Base-by-base conservation (phyloP, 53 echinoderm and acorn worm genomes). In the Zoroaster sp. region DNA sequence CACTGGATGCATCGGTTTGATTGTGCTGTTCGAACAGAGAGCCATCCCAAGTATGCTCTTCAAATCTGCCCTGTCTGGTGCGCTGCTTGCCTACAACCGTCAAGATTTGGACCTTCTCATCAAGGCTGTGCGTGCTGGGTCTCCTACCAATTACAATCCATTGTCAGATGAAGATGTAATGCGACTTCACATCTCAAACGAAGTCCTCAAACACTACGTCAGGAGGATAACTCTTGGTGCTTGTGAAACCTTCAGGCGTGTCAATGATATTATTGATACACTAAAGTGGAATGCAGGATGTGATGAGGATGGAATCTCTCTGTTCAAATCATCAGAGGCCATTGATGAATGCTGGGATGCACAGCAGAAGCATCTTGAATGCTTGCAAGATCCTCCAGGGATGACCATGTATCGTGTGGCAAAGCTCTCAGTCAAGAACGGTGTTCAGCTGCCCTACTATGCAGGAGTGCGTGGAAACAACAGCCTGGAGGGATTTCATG, bases 341-440 rank as follows among this genome's bases (percentile, higher is more conserved):
- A 90, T 90, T n/a, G 82, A 90, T 83, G 82, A 90, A 51, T 52
- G 47, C n/a, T 90, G 90, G 90, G 63, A 28, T 7, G 9, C n/a
- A 4, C 90, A 90, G 47, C 90, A 90, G 90, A 77, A 77, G 17
- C 90, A 90, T 46, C 83, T 83, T n/a, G 90, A 90, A 33, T 90
- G 90, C 37, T 55, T 91, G 12, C 86, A 91, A 51, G 86, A 86
- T 69, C 87, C 87, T 68, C 86, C 91, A 5, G 74, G 71, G 34
- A 91, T 76, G 91, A 70, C 15, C 7, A 91, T 91, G 91, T 91
- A 91, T 41, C 55, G 77, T 18, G 40, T 91, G 4, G 66, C 77
- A 32, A 91, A 91, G 41, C 86, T 66, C 2, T 37, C 42, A 5
- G 44, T 77, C 43, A 66, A 59, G 45, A 89, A 89, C 41, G 75